Evolutionary conservation across 2,113 vertebrate species (phyloP), one percentile per base, ranked within the genome.

Genomic region (Jaculus jaculus): DNA sequence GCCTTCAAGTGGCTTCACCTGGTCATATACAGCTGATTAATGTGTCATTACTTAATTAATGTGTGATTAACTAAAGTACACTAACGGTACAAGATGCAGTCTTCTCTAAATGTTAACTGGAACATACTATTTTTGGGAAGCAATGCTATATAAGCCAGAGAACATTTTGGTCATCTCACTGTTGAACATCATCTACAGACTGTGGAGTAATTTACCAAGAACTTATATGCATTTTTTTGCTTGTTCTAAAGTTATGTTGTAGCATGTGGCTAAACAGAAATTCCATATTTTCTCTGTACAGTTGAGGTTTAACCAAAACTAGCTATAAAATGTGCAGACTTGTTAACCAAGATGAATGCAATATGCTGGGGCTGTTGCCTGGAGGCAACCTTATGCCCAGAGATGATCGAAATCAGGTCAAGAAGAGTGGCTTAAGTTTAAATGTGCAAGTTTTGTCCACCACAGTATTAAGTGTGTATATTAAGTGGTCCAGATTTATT

Each of bases 101-200:
- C n/a, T 28, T 12, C 66, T 75, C 79, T 28, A 51, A 42, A 61
- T 3, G 15, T 51, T 84, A 8, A 10, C 54, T 1, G 0, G 13
- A 4, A 47, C 12, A 7, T 37, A 66, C 39, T 2, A 0, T 61
- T 65, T 34, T 51, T 30, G 42, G 3, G 30, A 89, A 54, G 37
- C 28, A 30, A 47, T 1, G 30, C 23, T 20, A 24, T 54, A 6
- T 18, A 34, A 51, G 17, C 0, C 12, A 12, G 10, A 5, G 15
- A 32, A 68, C 86, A 39, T 24, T 83, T 51, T 20, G n/a, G 39
- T 23, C 21, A 16, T 24, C 15, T 87, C 88, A n/a, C 32, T 47
- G 66, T 18, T 73, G 32, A 34, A 34, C 2, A 47, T 3, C 54
- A 63, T 2, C 15, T 28, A 58, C 3, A 32, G 65, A 23, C 16